Percentiles rank a stretch among this genome's conserved stretches.
Conservation (phyloP, 2,888 invertebrate genomes). For the Agrotis clavis region DNA sequence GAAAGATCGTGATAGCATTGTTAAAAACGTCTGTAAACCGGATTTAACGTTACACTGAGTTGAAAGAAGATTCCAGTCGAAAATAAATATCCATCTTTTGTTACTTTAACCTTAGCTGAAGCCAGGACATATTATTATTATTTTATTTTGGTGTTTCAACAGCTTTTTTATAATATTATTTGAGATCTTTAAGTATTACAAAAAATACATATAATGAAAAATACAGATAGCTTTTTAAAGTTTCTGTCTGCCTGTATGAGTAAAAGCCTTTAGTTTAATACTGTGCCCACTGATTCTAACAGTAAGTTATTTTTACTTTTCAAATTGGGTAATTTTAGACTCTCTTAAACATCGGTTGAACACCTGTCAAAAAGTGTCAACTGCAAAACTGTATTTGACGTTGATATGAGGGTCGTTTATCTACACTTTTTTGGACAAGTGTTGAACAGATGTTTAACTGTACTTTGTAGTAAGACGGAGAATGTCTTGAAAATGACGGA, state of each 20-base stretch:
- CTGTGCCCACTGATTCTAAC: neutral
- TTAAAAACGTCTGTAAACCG: constrained; percentile 26
- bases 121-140: neutral
- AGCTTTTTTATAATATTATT: neutral
- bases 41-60: constrained; percentile 43
- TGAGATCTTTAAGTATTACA: neutral
- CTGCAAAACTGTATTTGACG: no score
- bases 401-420: no score
- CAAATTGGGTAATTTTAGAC: no score
- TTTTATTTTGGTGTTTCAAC: neutral
- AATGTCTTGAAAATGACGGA: no score
- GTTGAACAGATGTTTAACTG: no score
- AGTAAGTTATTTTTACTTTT: neutral
- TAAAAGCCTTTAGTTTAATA: neutral
- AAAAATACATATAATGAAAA: neutral
- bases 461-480: no score
- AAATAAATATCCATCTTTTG: constrained; percentile 36
- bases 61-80: constrained; percentile 34
- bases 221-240: neutral
- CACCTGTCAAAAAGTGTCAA: no score
- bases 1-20: constrained; percentile 50
- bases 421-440: no score
- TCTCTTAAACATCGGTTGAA: no score
- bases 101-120: constrained; percentile 9
- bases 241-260: neutral